Base-by-base conservation (phyloP, 2,797 vertebrate genomes). In the Perodicticus potto region DNA sequence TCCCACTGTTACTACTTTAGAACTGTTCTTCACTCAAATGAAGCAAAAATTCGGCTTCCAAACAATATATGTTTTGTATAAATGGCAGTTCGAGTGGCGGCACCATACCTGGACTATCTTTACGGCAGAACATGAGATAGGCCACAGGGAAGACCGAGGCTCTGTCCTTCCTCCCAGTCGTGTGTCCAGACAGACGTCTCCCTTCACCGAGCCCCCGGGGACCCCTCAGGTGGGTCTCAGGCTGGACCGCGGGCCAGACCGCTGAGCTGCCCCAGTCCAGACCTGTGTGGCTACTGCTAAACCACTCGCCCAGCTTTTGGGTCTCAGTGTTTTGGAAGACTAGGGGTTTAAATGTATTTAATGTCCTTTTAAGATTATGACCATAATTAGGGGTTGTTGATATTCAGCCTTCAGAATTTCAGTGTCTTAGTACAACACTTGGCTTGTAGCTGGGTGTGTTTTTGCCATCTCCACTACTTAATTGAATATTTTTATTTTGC, bases 341-440 rank as follows among this genome's bases (percentile, higher is more conserved):
- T 70, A 72, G 86, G 74, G 72, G 32, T 85, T 95, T 94, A 95
- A 94, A 93, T 82, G 67, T 94, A 88, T 94, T 96, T 96, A 94
- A 96, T 94, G 86, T 90, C 89, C 94, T 97, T 91, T 95, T 93
- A 96, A 91, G 80, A 92, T 94, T 72, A 87, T 80, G 96, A 92
- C 49, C 93, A 61, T 59, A 86, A 40, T 72, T 37, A 96, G 93
- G 74, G 83, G 82, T 53, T 78, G 83, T 84, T 96, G 90, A 89
- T 94, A 86, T 89, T 95, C 61, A 61, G 53, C 85, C 69, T 95
- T 95, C 34, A 82, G 95, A 92, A 94, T 92, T 73, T 93, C 90
- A 95, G 88, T 86, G 74, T 96, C 95, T 96, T 91, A 80, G 78
- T 92, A 81, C 5, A 95, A 82, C 82, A 22, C 95, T 94, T 49